Conservation (phyloP, 2,113 vertebrate genomes). For the Phasianus colchicus region DNA sequence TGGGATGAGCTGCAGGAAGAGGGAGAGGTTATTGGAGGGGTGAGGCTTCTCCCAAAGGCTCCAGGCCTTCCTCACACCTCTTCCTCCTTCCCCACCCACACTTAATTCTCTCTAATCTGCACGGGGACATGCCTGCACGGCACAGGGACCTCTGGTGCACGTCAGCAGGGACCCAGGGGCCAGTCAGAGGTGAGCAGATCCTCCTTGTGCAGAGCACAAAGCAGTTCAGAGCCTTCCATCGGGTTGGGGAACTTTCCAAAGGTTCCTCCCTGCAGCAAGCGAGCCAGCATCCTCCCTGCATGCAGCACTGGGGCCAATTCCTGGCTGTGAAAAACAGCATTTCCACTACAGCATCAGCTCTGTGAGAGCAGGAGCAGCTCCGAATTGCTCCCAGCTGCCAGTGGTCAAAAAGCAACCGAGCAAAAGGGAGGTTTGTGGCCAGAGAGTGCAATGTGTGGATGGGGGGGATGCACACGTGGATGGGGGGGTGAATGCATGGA, state of each 20-base stretch:
- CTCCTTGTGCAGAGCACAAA: neutral
- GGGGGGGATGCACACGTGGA: neutral
- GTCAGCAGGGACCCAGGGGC: neutral
- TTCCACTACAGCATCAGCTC: neutral
- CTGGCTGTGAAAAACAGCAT: neutral
- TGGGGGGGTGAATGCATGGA: too few relatives aligned
- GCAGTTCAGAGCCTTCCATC: neutral
- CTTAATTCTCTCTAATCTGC: neutral
- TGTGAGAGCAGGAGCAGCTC: neutral
- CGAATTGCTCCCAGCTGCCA: neutral
- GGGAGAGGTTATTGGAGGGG: neutral
- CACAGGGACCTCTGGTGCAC: neutral
- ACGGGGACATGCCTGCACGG: neutral
- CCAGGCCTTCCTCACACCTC: neutral
- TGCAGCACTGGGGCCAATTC: neutral
- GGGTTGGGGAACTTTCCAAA: neutral
- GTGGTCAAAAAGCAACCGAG: fast-evolving
- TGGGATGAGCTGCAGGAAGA: neutral
- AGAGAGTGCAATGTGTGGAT: neutral
- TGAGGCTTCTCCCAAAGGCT: neutral
- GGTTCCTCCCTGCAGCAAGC: neutral
- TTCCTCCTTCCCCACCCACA: neutral
- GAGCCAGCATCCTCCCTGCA: neutral
- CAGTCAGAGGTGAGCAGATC: neutral
- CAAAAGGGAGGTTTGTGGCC: neutral